Evolutionary conservation across 1,140 invertebrate species (phyloP).

Genomic region (Zaprionus nigranus): DNA sequence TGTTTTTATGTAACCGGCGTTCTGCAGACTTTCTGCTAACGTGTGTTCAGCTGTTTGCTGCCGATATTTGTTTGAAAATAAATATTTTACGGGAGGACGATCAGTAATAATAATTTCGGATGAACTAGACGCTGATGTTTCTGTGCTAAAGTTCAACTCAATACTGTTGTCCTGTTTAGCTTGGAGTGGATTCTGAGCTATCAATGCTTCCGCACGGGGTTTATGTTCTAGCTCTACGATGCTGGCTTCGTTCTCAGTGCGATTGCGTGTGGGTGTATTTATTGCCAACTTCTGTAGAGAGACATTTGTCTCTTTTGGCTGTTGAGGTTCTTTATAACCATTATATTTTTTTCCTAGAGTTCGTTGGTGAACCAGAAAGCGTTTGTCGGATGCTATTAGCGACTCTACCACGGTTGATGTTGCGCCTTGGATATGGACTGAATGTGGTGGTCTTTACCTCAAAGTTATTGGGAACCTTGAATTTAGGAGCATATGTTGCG

Average conservation of each 20-base stretch:
- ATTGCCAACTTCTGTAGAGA: not conserved
- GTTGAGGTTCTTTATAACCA: conserved; percentile 46
- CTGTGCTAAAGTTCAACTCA: conserved; percentile 38
- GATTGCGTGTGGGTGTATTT: conserved; percentile 35
- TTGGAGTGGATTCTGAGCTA: conserved; percentile 43
- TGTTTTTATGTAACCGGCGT: conserved; percentile 70
- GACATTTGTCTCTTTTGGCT: conserved; percentile 43
- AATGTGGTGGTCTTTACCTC: conserved; percentile 20
- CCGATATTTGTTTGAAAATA: conserved; percentile 77
- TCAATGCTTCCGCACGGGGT: conserved; percentile 71
- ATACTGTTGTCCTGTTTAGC: conserved; percentile 66
- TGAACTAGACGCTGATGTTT: conserved; percentile 36
- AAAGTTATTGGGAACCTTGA: conserved; percentile 38
- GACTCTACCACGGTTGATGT: conserved; percentile 57
- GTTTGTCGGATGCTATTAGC: conserved; percentile 37
- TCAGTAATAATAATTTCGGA: conserved; percentile 65
- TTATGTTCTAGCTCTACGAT: conserved; percentile 11
- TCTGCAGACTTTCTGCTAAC: conserved; percentile 74
- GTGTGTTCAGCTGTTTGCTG: conserved; percentile 69
- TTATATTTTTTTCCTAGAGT: conserved; percentile 70
- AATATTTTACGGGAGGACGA: conserved; percentile 66
- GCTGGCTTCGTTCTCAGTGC: conserved; percentile 65
- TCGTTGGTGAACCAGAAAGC: conserved; percentile 15
- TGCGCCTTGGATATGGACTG: conserved; percentile 44
- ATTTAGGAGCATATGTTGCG: conserved; percentile 78